Evolutionary conservation across 2,888 invertebrate species (phyloP).

Genomic region (Temnothorax ravouxi): DNA sequence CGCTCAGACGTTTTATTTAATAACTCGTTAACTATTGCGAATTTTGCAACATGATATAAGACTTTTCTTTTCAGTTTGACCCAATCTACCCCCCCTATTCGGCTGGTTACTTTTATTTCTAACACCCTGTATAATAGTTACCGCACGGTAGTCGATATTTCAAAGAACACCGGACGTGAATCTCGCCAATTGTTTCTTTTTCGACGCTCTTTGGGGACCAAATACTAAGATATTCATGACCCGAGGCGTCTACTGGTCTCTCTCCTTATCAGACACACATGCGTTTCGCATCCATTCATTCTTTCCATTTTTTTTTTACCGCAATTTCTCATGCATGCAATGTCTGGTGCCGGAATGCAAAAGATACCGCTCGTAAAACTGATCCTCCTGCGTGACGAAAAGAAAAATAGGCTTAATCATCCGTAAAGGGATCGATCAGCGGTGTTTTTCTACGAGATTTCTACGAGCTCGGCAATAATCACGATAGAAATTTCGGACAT

Average conservation of each 20-base stretch:
- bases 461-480: neutral
- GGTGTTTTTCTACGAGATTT: neutral
- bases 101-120: too few relatives aligned
- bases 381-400: neutral
- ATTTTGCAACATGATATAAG: too few relatives aligned
- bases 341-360: neutral
- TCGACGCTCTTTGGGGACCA: neutral
- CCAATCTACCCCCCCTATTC: too few relatives aligned
- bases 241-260: neutral
- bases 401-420: neutral
- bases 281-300: neutral
- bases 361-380: constrained; percentile 25
- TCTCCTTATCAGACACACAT: neutral
- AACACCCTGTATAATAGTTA: too few relatives aligned
- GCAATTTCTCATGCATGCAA: neutral
- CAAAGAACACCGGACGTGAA: neutral
- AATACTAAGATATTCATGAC: constrained; percentile 35
- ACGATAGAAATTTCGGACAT: neutral
- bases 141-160: constrained; percentile 29
- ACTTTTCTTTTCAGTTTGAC: too few relatives aligned
- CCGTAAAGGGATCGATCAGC: neutral
- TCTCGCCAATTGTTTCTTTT: constrained; percentile 9
- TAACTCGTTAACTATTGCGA: too few relatives aligned
- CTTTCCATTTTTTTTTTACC: neutral
- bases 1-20: too few relatives aligned